Evolutionary conservation across 2,797 vertebrate genomes (phyloP), one percentile per base, ranked within the genome.

Genomic region (Valencia hispanica): DNA sequence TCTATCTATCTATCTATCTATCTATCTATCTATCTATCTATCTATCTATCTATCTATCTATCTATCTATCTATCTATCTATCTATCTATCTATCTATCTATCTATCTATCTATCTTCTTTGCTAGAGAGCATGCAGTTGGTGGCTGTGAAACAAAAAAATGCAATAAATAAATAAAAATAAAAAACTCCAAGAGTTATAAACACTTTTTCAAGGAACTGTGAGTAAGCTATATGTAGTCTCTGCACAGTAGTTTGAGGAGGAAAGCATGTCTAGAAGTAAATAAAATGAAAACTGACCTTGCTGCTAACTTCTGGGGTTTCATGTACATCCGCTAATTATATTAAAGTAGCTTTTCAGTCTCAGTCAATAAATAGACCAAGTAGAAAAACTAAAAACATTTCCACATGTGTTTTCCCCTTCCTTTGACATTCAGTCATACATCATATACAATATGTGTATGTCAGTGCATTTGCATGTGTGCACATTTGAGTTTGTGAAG

Each of bases 401-500:
- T 81, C 79, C 47, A 55, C 57, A 27, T 43, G 4, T 70, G 69
- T 50, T 84, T 84, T 85, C 81, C 88, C 90, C 90, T 91, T 91
- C 81, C 55, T 74, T 68, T 82, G 86, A 84, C 80, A 86, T 88
- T 90, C 79, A 80, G 25, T 34, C 4, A 14, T 63, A 20, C 12
- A 48, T 36, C n/a, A n/a, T 43, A 30, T 30, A 30, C 43, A 0
- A 20, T 34, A 18, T 36, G 53, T 70, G 63, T 39, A 59, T 55
- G 43, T 69, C 68, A 61, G 55, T 66, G 68, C 77, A 14, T 47
- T 57, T 70, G 57, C 69, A 32, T 72, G 66, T 79, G n/a, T 63
- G 68, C 68, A 25, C 20, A 47, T 57, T 6, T 77, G 30, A 34
- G 48, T 77, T 68, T 69, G 17, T 71, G 48, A 57, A 79, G 20